Evolutionary conservation across 2,113 vertebrate genomes (phyloP).

Genomic region (Dinomys branickii): DNA sequence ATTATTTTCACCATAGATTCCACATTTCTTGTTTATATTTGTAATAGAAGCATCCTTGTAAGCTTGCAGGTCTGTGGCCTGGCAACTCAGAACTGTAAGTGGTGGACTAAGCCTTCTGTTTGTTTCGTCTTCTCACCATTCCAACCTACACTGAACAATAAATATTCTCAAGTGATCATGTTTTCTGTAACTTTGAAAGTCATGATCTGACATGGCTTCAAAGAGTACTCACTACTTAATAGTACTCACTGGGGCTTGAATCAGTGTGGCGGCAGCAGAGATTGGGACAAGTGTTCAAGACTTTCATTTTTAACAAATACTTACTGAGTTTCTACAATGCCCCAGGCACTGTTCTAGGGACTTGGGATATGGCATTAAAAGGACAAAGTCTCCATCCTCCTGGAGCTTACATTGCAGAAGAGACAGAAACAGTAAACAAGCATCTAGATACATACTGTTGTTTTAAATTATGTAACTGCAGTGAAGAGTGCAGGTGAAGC

Average conservation of each 20-base stretch:
- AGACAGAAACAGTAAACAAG: background rate
- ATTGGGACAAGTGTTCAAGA: background rate
- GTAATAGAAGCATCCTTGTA: background rate
- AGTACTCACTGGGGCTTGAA: background rate
- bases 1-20: background rate
- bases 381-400: background rate
- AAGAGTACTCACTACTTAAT: background rate
- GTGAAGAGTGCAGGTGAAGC: background rate
- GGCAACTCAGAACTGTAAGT: background rate
- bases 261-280: background rate
- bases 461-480: background rate
- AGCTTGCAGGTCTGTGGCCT: background rate
- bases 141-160: background rate
- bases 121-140: background rate
- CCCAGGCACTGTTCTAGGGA: background rate
- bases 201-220: constrained; percentile 24
- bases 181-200: background rate
- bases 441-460: background rate
- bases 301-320: background rate
- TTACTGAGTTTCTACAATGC: background rate
- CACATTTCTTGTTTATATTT: background rate
- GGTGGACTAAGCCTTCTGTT: background rate
- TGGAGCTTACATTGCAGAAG: background rate
- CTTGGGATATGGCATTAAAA: too few relatives aligned
- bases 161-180: background rate